These are phyloP conservation scores for Leguminivora glycinivorella DNA, from an alignment of 1,140 invertebrate genomes.

Conservation along the genomic window DNA sequence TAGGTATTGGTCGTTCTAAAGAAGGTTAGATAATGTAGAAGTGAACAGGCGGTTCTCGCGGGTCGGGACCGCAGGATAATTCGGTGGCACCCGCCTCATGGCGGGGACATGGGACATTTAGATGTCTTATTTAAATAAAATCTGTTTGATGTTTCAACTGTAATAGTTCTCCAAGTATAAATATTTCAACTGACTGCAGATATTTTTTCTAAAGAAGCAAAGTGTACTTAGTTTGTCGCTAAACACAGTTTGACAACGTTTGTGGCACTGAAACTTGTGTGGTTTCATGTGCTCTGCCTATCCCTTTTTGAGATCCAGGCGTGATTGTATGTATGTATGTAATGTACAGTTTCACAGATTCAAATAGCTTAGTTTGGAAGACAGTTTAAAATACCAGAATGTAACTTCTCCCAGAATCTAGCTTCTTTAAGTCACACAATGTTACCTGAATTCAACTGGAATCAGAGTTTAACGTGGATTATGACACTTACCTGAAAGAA, in stretches of 20 bases:
- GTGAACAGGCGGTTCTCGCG: constrained; percentile 5
- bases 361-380: background rate
- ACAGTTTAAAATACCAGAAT: too few relatives aligned
- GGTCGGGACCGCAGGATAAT: background rate
- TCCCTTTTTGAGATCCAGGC: too few relatives aligned
- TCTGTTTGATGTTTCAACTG: too few relatives aligned
- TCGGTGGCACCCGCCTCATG: background rate
- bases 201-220: too few relatives aligned
- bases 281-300: too few relatives aligned
- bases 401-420: background rate
- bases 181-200: too few relatives aligned
- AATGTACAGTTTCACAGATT: too few relatives aligned
- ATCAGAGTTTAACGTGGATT: background rate
- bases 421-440: background rate
- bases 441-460: background rate
- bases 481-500: constrained; percentile 10
- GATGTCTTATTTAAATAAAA: constrained; percentile 19
- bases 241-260: too few relatives aligned
- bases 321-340: too few relatives aligned
- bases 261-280: too few relatives aligned
- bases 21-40: background rate
- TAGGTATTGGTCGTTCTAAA: background rate
- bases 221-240: too few relatives aligned
- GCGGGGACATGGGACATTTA: background rate
- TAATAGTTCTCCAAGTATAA: too few relatives aligned